Conservation (phyloP, 2,113 vertebrate species). For the Stercorarius parasiticus region DNA sequence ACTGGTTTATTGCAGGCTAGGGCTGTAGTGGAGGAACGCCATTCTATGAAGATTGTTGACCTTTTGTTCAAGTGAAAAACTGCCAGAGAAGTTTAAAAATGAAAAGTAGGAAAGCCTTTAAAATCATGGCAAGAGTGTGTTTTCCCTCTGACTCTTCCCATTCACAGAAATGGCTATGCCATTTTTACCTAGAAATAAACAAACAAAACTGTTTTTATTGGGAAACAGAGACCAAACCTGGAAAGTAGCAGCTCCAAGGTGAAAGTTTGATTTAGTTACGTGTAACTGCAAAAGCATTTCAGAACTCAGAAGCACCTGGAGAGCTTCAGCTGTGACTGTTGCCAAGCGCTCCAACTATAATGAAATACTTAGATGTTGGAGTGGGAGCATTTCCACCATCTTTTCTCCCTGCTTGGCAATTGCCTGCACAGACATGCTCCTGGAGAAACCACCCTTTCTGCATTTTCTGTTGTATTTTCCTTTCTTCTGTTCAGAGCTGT, state of each 20-base stretch:
- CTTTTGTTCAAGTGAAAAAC: not conserved
- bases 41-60: not conserved
- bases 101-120: not conserved
- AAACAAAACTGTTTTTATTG: not conserved
- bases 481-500: not conserved
- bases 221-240: not conserved
- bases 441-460: not conserved
- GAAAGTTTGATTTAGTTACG: not conserved
- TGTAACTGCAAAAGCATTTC: conserved; percentile 1
- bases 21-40: not conserved
- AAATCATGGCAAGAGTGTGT: not conserved
- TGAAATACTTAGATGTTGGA: not conserved
- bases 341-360: not conserved
- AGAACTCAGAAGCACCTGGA: conserved; percentile 20
- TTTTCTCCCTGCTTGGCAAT: not conserved
- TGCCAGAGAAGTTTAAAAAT: not conserved
- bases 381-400: not conserved
- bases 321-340: not conserved
- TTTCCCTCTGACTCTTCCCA: conserved; percentile 13
- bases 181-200: conserved; percentile 12
- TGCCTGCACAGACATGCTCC: not conserved
- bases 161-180: not conserved
- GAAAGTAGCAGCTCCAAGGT: not conserved
- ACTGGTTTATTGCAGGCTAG: not conserved
- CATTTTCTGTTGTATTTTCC: not conserved